Conservation (phyloP, 2,113 vertebrate genomes). For the Gorsachius goisagi region DNA sequence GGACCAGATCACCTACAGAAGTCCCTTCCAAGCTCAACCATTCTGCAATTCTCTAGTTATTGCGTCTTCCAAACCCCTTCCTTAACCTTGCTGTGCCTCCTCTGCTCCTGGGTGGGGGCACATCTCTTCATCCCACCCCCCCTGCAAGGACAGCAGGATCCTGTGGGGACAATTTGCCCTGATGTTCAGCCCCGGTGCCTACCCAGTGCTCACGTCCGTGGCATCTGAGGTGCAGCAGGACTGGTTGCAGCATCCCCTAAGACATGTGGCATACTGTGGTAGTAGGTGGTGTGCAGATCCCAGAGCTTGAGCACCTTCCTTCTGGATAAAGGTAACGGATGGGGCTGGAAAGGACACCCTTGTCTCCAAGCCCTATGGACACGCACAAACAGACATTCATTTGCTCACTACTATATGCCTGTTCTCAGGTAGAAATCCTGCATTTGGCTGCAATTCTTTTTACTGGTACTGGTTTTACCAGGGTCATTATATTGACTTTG, state of each 20-base stretch:
- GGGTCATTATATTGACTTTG: not conserved
- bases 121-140: not conserved
- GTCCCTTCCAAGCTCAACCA: not conserved
- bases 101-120: not conserved
- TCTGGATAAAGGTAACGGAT: not conserved
- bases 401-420: not conserved
- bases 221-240: not conserved
- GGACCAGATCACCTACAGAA: not conserved
- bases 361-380: not conserved
- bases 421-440: not conserved
- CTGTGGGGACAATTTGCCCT: not conserved
- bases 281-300: not conserved
- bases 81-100: not conserved
- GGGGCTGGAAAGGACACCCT: not conserved
- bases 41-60: not conserved
- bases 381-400: fast-evolving
- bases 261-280: not conserved
- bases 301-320: not conserved
- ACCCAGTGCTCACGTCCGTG: not conserved
- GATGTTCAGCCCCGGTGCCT: not conserved
- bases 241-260: not conserved
- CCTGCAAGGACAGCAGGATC: not conserved
- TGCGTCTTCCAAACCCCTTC: not conserved
- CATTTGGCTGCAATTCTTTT: not conserved
- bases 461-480: not conserved